These are phyloP conservation scores for Phrynocephalus guinanensis DNA, from an alignment of 2,797 vertebrate species.

Conservation along the genomic window DNA sequence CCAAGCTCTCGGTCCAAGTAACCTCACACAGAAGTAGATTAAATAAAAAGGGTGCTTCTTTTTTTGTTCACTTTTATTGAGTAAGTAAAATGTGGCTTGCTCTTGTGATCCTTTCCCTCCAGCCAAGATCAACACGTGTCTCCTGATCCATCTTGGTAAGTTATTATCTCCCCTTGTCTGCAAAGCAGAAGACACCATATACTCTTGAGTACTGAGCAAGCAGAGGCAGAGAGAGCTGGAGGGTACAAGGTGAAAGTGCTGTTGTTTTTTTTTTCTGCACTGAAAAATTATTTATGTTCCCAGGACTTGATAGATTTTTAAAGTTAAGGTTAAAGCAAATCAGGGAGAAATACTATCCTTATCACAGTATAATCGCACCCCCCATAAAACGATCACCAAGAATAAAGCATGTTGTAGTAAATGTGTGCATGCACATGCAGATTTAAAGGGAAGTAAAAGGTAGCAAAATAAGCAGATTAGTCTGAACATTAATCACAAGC, in stretches of 20 bases:
- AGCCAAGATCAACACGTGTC: not conserved
- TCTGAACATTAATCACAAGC: not conserved
- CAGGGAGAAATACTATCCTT: not conserved
- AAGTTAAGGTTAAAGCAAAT: not conserved
- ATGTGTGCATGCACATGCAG: too few relatives aligned
- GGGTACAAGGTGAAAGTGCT: not conserved
- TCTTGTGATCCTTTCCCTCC: not conserved
- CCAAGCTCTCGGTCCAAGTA: not conserved
- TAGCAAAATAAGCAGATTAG: not conserved
- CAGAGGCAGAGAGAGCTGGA: not conserved
- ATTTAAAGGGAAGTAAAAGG: not conserved
- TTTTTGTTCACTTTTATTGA: not conserved
- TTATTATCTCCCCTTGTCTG: too few relatives aligned
- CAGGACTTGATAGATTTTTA: not conserved
- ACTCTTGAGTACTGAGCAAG: too few relatives aligned
- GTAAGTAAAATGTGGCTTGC: not conserved
- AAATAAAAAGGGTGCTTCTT: not conserved
- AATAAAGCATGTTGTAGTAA: not conserved
- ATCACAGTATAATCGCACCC: not conserved
- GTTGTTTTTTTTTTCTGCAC: not conserved
- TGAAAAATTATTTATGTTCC: too few relatives aligned
- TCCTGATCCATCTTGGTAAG: not conserved
- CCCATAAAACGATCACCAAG: not conserved
- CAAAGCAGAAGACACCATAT: not conserved
- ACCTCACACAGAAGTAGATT: constrained; percentile 2